A percentile compares a stretch with the other conserved stretches of the same genome.
phyloP scores from a whole-genome alignment of 2,113 vertebrate species.

The zebrafish (Danio rerio) region DNA sequence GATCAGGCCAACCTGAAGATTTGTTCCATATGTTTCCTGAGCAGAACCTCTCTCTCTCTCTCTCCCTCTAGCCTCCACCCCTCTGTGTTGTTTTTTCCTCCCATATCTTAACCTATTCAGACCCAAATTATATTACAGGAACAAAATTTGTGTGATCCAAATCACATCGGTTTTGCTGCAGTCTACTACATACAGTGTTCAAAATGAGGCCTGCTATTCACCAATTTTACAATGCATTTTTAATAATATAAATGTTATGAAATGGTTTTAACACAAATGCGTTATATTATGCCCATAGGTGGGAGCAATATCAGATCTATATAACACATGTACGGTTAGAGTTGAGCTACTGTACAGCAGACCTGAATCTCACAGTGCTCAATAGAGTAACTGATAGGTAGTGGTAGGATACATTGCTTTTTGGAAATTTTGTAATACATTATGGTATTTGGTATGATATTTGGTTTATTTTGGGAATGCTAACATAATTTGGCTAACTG shows the following conservation, averaged over 20 bases:
- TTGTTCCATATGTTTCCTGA: conserved; percentile 93
- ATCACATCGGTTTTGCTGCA: background rate
- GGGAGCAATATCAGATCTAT: background rate
- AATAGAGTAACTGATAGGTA: background rate
- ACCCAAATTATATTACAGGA: background rate
- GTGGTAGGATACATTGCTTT: background rate
- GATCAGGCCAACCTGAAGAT: conserved; percentile 85
- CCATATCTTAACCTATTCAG: conserved; percentile 32
- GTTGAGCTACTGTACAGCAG: background rate
- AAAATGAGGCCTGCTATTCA: background rate
- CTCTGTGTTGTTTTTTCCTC: conserved; percentile 68
- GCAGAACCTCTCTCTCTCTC: conserved; percentile 68
- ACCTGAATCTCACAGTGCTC: background rate
- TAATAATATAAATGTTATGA: background rate
- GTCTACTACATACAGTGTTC: background rate
- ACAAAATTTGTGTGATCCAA: background rate
- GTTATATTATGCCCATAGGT: background rate
- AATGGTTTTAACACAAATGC: background rate
- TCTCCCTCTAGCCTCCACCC: conserved; percentile 33
- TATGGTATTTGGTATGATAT: no score
- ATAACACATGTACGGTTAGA: background rate
- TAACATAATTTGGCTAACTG: no score
- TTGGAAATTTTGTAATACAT: no score
- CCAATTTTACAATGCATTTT: background rate
- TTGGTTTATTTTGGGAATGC: no score